Percentiles rank a stretch among this genome's conserved stretches.
Evolutionary conservation across 2,888 invertebrate genomes (phyloP).

Genomic region (Dysmachus trigonus): DNA sequence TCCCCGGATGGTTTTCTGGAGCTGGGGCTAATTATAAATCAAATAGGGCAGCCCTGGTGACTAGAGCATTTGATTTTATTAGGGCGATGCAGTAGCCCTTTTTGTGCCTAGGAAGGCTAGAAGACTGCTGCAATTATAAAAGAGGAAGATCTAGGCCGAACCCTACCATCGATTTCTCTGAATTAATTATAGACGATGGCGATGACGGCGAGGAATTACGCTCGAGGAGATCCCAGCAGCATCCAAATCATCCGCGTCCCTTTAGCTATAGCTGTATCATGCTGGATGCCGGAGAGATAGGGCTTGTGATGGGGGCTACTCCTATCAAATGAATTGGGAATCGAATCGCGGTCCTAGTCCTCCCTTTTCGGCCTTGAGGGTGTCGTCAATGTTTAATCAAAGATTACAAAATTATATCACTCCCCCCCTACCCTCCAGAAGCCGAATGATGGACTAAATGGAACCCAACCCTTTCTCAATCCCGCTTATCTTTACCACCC

Average conservation of each 20-base stretch:
- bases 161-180: constrained; percentile 44
- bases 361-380: not conserved
- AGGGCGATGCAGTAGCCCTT: not conserved
- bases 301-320: not conserved
- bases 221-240: not conserved
- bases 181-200: constrained; percentile 48
- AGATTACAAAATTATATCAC: constrained; percentile 51
- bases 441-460: constrained; percentile 1
- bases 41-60: not conserved
- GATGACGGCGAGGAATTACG: constrained; percentile 20
- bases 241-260: not conserved
- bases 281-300: not conserved
- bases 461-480: constrained; percentile 11
- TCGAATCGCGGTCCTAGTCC: not conserved
- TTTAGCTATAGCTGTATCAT: not conserved
- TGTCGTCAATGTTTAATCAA: constrained; percentile 49
- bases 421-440: not conserved
- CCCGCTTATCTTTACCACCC: not conserved
- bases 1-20: not conserved
- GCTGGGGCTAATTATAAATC: constrained; percentile 12
- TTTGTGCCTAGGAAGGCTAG: too few relatives aligned
- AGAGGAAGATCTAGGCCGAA: not conserved
- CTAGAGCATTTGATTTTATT: not conserved
- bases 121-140: not conserved
- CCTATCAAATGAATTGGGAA: not conserved